phyloP scores from a whole-genome alignment of 1,140 invertebrate genomes.

The Pseudomyrmex sp. region DNA sequence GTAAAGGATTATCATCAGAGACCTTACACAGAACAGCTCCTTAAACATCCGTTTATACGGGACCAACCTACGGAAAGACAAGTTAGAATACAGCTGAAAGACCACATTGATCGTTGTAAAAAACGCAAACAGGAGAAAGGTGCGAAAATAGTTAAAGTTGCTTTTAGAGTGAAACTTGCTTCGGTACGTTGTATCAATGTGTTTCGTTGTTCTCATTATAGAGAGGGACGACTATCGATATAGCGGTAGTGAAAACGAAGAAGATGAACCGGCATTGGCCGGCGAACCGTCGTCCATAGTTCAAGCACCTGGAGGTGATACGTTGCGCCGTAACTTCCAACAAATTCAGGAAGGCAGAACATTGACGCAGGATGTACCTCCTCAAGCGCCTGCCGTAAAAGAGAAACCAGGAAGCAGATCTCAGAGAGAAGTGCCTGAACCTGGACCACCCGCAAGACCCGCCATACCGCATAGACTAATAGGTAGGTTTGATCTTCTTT shows the following conservation, averaged over 20 bases:
- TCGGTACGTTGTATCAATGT: neutral
- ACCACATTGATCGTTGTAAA: constrained; percentile 99
- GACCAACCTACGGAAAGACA: constrained; percentile 99
- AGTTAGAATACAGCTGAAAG: constrained; percentile 99
- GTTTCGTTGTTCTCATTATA: constrained; percentile 63
- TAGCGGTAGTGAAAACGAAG: constrained; percentile 95
- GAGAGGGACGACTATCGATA: constrained; percentile 93
- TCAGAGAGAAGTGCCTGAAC: constrained; percentile 88
- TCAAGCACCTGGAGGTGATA: constrained; percentile 95
- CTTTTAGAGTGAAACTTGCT: neutral
- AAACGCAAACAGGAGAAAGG: constrained; percentile 96
- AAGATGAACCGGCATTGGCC: constrained; percentile 93
- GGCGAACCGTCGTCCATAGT: constrained; percentile 96
- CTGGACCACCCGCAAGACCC: constrained; percentile 93
- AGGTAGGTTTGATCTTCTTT: constrained; percentile 82
- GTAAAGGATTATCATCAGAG: constrained; percentile 99
- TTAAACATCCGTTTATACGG: constrained; percentile 98
- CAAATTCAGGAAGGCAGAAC: constrained; percentile 96
- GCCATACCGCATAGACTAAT: constrained; percentile 95
- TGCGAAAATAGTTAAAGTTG: constrained; percentile 60
- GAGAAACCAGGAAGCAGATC: constrained; percentile 82
- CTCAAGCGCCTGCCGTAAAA: constrained; percentile 86
- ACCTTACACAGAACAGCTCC: constrained; percentile 98
- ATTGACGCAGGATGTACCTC: constrained; percentile 86
- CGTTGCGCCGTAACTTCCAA: constrained; percentile 97